Evolutionary conservation across 2,888 invertebrate genomes (phyloP).

Genomic region (Unio delphinus): DNA sequence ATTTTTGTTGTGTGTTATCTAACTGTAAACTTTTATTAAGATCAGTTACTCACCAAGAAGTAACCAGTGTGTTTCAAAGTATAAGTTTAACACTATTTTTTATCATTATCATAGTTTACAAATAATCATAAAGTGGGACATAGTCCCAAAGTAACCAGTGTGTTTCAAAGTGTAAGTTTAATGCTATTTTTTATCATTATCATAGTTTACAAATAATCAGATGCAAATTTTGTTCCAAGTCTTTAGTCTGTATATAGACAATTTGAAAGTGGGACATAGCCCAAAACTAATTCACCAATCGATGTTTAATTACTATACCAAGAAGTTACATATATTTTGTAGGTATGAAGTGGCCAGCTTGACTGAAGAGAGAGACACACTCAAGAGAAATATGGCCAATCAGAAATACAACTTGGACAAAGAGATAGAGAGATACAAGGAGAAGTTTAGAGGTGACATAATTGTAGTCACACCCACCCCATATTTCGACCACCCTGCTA

Average conservation of each 20-base stretch:
- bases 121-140: no score
- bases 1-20: no score
- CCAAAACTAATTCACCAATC: background rate
- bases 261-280: background rate
- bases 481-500: no score
- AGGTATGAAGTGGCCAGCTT: slow-evolving; percentile 49
- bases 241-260: background rate
- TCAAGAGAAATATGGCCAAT: slow-evolving; percentile 50
- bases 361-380: slow-evolving; percentile 46
- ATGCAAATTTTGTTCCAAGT: background rate
- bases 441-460: slow-evolving; percentile 57
- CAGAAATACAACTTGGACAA: slow-evolving; percentile 50
- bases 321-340: background rate
- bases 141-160: background rate
- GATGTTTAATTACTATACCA: background rate
- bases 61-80: no score
- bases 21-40: no score
- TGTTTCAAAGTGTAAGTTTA: no score
- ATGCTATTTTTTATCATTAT: no score
- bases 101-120: no score
- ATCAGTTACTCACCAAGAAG: no score
- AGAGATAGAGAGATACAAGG: slow-evolving; percentile 53
- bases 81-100: no score
- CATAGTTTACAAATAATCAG: no score
- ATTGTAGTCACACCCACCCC: no score